Conservation (phyloP, 2,797 vertebrate genomes). For the Propithecus deckenii region DNA sequence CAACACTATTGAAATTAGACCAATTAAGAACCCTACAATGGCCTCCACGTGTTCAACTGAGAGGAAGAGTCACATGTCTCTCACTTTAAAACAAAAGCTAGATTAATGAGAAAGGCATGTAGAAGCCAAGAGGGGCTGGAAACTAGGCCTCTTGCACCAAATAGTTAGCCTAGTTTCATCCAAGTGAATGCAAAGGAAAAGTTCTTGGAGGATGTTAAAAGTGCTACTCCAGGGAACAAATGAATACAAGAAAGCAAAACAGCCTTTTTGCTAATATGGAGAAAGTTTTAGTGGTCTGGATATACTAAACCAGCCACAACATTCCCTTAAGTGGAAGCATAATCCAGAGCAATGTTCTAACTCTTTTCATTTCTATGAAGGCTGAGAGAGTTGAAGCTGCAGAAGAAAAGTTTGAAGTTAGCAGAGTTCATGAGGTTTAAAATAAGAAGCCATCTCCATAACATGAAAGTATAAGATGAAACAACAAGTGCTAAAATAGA, state of each 20-base stretch:
- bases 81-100: no score
- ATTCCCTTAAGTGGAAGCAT: not conserved
- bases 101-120: no score
- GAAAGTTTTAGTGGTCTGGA: no score
- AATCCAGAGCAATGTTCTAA: no score
- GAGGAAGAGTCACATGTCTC: not conserved
- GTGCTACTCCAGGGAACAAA: no score
- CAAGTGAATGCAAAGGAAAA: not conserved
- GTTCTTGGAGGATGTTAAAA: not conserved
- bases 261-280: no score
- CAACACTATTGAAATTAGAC: no score
- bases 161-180: no score
- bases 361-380: not conserved
- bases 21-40: not conserved
- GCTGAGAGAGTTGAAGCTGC: not conserved
- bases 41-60: not conserved
- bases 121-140: no score
- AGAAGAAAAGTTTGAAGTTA: not conserved
- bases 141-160: no score
- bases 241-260: no score
- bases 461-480: not conserved
- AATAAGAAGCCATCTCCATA: not conserved
- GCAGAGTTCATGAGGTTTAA: not conserved
- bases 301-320: not conserved
- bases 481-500: not conserved